Conservation (phyloP, 2,888 invertebrate genomes). For the Tenodera sinensis region DNA sequence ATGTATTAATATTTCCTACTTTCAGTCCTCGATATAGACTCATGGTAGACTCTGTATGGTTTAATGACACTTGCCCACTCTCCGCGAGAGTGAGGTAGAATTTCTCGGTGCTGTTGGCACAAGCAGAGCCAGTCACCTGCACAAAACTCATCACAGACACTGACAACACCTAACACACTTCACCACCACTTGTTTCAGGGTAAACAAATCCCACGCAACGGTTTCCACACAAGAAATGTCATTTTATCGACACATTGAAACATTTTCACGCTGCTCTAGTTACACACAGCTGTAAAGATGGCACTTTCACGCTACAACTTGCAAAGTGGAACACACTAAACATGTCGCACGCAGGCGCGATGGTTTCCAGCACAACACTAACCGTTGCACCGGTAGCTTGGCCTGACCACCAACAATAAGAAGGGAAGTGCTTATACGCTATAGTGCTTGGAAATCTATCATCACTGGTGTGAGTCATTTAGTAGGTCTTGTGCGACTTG, state of each 20-base stretch:
- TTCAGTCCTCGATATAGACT: neutral
- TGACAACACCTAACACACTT: neutral
- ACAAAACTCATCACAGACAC: neutral
- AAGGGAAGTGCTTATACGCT: neutral
- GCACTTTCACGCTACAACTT: neutral
- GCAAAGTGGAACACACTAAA: neutral
- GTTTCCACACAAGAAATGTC: neutral
- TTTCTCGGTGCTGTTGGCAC: neutral
- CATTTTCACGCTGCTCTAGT: neutral
- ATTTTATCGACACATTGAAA: neutral
- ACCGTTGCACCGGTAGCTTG: neutral
- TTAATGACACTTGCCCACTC: neutral
- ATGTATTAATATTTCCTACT: neutral
- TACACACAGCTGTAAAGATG: neutral
- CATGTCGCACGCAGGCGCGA: neutral
- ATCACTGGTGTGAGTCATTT: neutral
- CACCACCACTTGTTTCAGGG: neutral
- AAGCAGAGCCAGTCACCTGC: neutral
- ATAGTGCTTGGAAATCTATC: neutral
- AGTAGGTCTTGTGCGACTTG: neutral
- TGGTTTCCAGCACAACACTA: neutral
- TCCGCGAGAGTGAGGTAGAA: neutral
- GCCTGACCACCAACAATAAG: neutral
- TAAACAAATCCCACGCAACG: neutral
- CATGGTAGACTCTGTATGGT: neutral